Base-by-base conservation (phyloP, 2,113 vertebrate genomes). In the Sigmodon hispidus region DNA sequence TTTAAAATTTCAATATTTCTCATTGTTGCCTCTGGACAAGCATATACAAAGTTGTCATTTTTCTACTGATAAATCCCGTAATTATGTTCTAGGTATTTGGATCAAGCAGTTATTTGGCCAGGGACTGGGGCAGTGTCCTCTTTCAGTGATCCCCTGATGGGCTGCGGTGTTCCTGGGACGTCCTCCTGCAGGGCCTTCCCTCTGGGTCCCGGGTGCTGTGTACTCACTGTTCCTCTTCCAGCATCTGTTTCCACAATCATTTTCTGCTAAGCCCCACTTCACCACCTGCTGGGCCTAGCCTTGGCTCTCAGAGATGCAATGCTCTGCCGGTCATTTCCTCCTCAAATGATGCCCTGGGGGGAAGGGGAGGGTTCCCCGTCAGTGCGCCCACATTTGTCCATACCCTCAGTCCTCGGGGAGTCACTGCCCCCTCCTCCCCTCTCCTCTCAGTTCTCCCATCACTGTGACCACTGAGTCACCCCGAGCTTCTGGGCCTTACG, bases 281-380 rank as follows among this genome's bases (percentile, higher is more conserved):
- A 10, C 34, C 17, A 55, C 59, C 45, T 48, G 36, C 89, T 83
- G 57, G 24, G 36, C n/a, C 73, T 43, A 1, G 0, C 36, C 0
- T 83, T 59, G 91, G 63, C 55, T 87, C 73, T 79, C 40, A n/a
- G 75, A 90, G n/a, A 21, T 61, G 63, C 15, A 50, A 0, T 79
- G 67, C 83, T 89, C 65, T 31, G 2, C 55, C 69, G n/a, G 77
- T 75, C 67, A 40, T 61, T 96, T 95, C 36, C 40, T 94, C 65
- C 48, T 76, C 10, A 40, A 13, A 65, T n/a, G 50, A 29, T 31
- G 24, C 65, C 52, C 0, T 3, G n/a, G 81, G 43, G 85, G 63
- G 16, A 6, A 70, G n/a, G 8, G 15, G 21, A 36, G 52, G 34
- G 24, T 2, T 10, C 34, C 17, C 3, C 13, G 19, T 91, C 26